Base-by-base conservation (phyloP, 2,797 vertebrate species). In the Crenuchus spilurus region DNA sequence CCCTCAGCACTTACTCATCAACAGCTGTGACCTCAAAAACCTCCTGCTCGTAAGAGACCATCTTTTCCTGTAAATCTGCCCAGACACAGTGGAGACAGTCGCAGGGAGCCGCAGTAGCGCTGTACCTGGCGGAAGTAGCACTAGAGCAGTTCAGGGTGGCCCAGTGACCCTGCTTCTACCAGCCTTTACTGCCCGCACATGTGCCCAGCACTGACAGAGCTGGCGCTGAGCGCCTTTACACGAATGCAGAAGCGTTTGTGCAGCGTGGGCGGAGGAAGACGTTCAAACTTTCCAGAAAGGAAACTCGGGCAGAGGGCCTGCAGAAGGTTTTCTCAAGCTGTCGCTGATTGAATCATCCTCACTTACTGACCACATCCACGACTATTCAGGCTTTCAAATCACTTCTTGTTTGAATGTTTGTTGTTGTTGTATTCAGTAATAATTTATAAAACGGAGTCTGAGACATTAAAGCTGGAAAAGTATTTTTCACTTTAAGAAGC, bases 211-310 rank as follows among this genome's bases (percentile, higher is more conserved):
- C 69, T 11, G 35, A 49, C 14, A 13, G 11, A 51, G 24, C 62
- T 30, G 13, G 65, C 35, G 31, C 22, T 20, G 49, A 5, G 31
- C 5, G 30, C 16, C 8, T 57, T 72, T 7, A 51, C 46, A 44
- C 44, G 20, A 46, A 54, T n/a, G 46, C 28, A 2, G 30, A 60
- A 24, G 49, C 18, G 58, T 65, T 61, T 14, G 37, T 67, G 5
- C 18, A 55, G 73, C 22, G 67, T 57, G 73, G 80, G 65, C 46
- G 67, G 46, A 6, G 33, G 70, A 67, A 51, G 57, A 71, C 2
- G 20, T 74, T 82, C 70, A 79, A 37, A 74, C 46, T 76, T 79
- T 82, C 80, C 76, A 74, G 13, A 65, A 52, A 76, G 80, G 76
- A 76, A 82, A 67, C 73, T 75, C 51, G 8, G 69, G 70, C 39